Percentiles rank a stretch among this genome's conserved stretches.
Conservation (phyloP, 2,888 invertebrate species). For the Pyrocoelia pectoralis region DNA sequence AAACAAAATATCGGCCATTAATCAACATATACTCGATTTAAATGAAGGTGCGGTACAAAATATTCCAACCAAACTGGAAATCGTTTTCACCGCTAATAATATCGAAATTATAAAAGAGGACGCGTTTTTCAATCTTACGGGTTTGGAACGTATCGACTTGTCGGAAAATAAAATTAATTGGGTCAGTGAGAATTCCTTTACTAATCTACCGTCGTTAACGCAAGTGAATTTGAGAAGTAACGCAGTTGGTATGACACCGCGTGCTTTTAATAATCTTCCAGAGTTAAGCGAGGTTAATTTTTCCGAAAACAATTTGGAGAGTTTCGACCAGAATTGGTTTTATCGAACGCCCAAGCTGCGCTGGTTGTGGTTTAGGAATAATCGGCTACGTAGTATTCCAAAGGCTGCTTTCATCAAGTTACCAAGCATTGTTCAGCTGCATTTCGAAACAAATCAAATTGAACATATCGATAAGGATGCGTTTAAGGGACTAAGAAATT, state of each 20-base stretch:
- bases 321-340: constrained; percentile 9
- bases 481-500: constrained; percentile 4
- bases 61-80: neutral
- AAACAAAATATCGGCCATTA: neutral
- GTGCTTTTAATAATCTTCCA: constrained; percentile 2
- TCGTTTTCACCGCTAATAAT: neutral
- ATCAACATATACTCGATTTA: constrained; percentile 5
- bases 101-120: constrained; percentile 14
- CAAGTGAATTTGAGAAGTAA: constrained; percentile 6
- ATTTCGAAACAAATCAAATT: constrained; percentile 8
- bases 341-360: neutral
- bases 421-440: neutral
- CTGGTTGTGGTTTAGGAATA: constrained; percentile 10
- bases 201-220: constrained; percentile 1
- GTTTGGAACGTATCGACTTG: neutral
- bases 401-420: constrained; percentile 2
- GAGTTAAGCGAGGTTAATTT: constrained; percentile 1
- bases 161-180: constrained; percentile 8
- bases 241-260: neutral
- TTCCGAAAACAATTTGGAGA: constrained; percentile 1
- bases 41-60: constrained; percentile 4
- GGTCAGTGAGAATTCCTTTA: constrained; percentile 11
- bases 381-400: constrained; percentile 4
- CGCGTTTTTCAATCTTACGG: constrained; percentile 10
- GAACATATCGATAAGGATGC: constrained; percentile 2